phyloP scores from a whole-genome alignment of 2,113 vertebrate species.

The Psephotus haematonotus region DNA sequence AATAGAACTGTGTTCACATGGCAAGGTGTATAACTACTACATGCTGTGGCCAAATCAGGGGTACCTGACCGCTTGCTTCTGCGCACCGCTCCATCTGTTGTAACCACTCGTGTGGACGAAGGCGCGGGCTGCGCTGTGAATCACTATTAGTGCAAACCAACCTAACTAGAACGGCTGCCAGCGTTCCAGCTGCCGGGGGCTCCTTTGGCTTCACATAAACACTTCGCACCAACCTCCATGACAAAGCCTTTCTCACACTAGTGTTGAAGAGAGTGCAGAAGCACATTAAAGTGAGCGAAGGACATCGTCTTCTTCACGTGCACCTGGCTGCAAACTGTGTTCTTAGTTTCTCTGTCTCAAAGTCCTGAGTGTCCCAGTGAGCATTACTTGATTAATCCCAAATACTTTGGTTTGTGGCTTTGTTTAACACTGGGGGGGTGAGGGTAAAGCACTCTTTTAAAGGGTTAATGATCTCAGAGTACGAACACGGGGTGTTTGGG shows the following conservation, averaged over 20 bases:
- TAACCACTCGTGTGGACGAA: neutral
- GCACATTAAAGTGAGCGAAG: neutral
- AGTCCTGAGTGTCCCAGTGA: constrained; percentile 57
- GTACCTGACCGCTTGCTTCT: constrained; percentile 80
- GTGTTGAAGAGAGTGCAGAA: neutral
- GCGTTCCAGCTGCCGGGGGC: neutral
- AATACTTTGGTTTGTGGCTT: constrained; percentile 62
- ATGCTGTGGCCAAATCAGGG: constrained; percentile 77
- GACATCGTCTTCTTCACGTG: neutral
- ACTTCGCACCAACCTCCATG: neutral
- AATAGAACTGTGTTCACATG: constrained; percentile 36
- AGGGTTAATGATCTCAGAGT: neutral
- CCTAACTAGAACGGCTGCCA: neutral
- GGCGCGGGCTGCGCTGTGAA: constrained; percentile 48
- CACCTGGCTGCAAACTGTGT: neutral
- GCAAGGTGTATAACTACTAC: constrained; percentile 48
- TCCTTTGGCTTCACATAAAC: neutral
- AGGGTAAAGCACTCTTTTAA: neutral
- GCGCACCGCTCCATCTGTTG: neutral
- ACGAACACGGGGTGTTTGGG: neutral
- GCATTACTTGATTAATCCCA: constrained; percentile 65
- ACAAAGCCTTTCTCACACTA: neutral
- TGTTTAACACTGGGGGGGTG: neutral
- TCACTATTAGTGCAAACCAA: neutral
- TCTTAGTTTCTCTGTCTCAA: neutral